phyloP scores from a whole-genome alignment of 2,888 invertebrate species.

The Athetis lepigone region DNA sequence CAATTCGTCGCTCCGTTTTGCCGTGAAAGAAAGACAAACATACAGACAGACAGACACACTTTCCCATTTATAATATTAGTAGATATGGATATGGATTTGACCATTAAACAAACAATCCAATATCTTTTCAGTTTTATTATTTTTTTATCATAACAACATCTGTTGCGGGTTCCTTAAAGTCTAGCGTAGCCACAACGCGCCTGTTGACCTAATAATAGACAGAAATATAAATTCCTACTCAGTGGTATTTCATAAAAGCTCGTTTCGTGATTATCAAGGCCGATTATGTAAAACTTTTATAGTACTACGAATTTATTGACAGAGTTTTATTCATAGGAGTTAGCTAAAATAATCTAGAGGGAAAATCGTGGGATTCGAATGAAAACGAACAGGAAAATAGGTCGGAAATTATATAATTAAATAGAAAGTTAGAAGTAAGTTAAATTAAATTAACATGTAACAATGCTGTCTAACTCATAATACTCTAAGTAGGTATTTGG shows the following conservation, averaged over 20 bases:
- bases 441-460: too few relatives aligned
- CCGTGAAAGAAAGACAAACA: too few relatives aligned
- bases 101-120: too few relatives aligned
- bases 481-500: too few relatives aligned
- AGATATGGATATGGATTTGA: too few relatives aligned
- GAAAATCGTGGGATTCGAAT: background rate
- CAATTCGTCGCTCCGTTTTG: too few relatives aligned
- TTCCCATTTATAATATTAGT: too few relatives aligned
- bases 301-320: slow-evolving; percentile 34
- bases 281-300: slow-evolving; percentile 21
- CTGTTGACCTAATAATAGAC: slow-evolving; percentile 31
- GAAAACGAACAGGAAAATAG: background rate
- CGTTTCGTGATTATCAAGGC: slow-evolving; percentile 34
- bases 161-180: slow-evolving; percentile 14
- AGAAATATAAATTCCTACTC: slow-evolving; percentile 1
- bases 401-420: background rate
- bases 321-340: slow-evolving; percentile 17
- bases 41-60: too few relatives aligned
- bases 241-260: slow-evolving; percentile 16
- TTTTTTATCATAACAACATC: slow-evolving; percentile 10
- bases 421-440: too few relatives aligned
- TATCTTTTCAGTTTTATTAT: background rate
- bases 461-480: too few relatives aligned
- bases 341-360: background rate
- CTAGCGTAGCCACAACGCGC: slow-evolving; percentile 14